Evolutionary conservation across 2,113 vertebrate species (phyloP).

Genomic region (Oplegnathus fasciatus): DNA sequence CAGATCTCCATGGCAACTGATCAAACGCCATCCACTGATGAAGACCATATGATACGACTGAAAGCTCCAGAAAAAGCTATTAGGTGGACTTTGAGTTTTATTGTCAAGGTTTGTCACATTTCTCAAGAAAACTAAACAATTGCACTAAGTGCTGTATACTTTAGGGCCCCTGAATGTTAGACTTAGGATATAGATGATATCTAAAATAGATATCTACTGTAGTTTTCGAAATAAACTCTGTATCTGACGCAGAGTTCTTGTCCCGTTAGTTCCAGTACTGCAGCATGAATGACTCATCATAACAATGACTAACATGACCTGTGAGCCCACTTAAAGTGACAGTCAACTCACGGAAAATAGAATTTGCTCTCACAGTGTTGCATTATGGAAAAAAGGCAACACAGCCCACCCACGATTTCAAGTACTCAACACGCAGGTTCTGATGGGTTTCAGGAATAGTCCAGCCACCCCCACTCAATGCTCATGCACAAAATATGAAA

Average conservation of each 20-base stretch:
- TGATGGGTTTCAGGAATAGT: slow-evolving; percentile 62
- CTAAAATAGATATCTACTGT: slow-evolving; percentile 18
- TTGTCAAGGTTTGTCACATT: neutral
- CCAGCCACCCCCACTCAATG: slow-evolving; percentile 41
- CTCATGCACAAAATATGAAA: slow-evolving; percentile 35
- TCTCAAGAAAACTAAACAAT: neutral
- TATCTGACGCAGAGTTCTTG: slow-evolving; percentile 48
- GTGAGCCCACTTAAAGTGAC: slow-evolving; percentile 74
- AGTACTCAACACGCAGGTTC: slow-evolving; percentile 40
- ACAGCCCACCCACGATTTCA: slow-evolving; percentile 51
- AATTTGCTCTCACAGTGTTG: slow-evolving; percentile 50
- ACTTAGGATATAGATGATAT: neutral
- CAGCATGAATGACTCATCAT: slow-evolving; percentile 78
- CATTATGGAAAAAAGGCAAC: slow-evolving; percentile 42
- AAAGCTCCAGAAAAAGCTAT: neutral
- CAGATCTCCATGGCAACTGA: neutral
- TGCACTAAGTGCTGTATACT: neutral
- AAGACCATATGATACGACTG: neutral
- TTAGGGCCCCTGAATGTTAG: neutral
- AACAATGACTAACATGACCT: slow-evolving; percentile 79
- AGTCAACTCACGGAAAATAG: slow-evolving; percentile 71
- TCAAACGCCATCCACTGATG: neutral
- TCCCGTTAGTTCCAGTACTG: slow-evolving; percentile 45
- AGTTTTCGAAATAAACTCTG: slow-evolving; percentile 12
- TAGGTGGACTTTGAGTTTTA: neutral